Conservation (phyloP, 2,113 vertebrate species). For the Caranx melampygus region DNA sequence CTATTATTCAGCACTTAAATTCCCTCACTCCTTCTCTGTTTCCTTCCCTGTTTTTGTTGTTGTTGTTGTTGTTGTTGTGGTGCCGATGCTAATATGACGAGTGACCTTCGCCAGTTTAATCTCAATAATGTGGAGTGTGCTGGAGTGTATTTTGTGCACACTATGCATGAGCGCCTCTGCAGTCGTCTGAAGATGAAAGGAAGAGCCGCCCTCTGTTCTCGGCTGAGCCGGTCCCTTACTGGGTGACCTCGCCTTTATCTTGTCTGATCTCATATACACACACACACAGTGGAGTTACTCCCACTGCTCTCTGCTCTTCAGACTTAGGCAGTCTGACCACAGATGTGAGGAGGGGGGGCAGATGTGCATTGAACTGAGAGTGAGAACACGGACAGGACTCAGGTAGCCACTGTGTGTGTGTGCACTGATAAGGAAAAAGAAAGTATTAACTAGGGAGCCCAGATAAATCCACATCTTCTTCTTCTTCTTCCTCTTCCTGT, state of each 20-base stretch:
- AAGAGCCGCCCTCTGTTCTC: slow-evolving; percentile 58
- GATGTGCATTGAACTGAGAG: slow-evolving; percentile 41
- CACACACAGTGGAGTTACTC: slow-evolving; percentile 19
- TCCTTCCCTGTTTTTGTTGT: slow-evolving; percentile 1
- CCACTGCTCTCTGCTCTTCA: slow-evolving; percentile 38
- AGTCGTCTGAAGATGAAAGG: slow-evolving; percentile 67
- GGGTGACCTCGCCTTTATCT: slow-evolving; percentile 71
- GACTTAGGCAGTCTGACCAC: slow-evolving; percentile 24
- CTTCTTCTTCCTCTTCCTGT: neutral
- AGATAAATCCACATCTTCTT: slow-evolving; percentile 14
- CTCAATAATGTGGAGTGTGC: slow-evolving; percentile 39
- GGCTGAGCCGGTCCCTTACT: slow-evolving; percentile 51
- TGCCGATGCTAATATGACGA: slow-evolving; percentile 54
- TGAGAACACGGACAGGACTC: neutral
- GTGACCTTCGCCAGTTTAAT: slow-evolving; percentile 70
- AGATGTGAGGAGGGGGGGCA: slow-evolving; percentile 8
- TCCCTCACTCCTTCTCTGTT: slow-evolving; percentile 27
- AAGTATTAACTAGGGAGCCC: neutral
- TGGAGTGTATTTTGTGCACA: slow-evolving; percentile 51
- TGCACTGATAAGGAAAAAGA: neutral
- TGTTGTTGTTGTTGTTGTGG: slow-evolving; percentile 23
- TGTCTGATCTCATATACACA: slow-evolving; percentile 44
- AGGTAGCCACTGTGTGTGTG: neutral
- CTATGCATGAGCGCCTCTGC: slow-evolving; percentile 48
- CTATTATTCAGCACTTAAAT: neutral